A percentile compares a stretch with the other conserved stretches of the same genome.
Conservation (phyloP, 2,113 vertebrate species). For the Pituophis catenifer region DNA sequence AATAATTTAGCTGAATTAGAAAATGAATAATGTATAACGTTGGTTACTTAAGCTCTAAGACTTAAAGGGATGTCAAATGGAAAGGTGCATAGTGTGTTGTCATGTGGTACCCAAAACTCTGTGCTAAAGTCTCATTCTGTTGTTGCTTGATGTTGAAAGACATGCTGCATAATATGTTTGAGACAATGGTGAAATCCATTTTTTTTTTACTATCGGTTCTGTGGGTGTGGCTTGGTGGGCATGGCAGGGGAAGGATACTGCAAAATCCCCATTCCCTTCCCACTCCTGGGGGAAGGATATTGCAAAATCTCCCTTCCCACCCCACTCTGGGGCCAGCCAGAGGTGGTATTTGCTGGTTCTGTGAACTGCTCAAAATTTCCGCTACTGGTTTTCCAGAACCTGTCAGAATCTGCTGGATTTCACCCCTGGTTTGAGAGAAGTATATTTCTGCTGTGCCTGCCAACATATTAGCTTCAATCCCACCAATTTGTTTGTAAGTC, state of each 20-base stretch:
- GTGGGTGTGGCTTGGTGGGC: too few species aligned
- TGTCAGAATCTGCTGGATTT: too few species aligned
- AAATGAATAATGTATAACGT: not conserved
- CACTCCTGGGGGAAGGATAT: too few species aligned
- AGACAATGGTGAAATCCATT: too few species aligned
- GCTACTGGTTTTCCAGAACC: too few species aligned
- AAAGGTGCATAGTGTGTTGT: not conserved
- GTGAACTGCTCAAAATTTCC: too few species aligned
- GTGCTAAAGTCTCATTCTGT: not conserved
- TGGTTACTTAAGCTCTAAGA: not conserved
- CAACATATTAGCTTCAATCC: not conserved
- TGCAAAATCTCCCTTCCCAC: too few species aligned
- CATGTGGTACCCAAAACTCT: not conserved
- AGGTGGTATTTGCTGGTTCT: too few species aligned
- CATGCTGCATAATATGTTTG: not conserved
- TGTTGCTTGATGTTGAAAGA: not conserved
- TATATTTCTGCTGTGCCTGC: not conserved
- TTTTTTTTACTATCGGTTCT: too few species aligned
- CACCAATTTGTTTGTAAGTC: not conserved
- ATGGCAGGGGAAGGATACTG: too few species aligned
- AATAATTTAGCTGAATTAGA: not conserved
- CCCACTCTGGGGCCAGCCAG: too few species aligned
- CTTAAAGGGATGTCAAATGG: not conserved
- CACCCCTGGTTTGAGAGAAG: not conserved
- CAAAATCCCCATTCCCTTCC: too few species aligned